These are phyloP conservation scores for Alaudala cheleensis DNA, from an alignment of 2,113 vertebrate genomes.

Conservation along the genomic window DNA sequence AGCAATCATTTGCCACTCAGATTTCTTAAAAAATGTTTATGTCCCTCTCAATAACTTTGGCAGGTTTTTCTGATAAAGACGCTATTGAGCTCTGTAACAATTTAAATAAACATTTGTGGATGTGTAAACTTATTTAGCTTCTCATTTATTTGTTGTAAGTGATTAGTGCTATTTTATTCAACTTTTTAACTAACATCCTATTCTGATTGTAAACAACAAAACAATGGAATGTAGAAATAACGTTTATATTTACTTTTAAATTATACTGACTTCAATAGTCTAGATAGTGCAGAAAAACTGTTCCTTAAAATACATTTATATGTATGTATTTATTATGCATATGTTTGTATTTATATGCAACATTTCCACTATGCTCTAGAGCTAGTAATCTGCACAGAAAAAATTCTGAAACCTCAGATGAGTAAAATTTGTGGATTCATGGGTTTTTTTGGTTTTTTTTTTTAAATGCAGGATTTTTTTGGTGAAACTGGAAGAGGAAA, in stretches of 20 bases:
- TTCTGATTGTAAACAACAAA: not conserved
- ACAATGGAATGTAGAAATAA: not conserved
- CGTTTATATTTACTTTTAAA: not conserved
- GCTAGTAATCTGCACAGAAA: not conserved
- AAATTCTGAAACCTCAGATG: not conserved
- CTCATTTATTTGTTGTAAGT: not conserved
- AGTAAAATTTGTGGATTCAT: not conserved
- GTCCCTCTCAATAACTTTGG: not conserved
- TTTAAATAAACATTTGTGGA: not conserved
- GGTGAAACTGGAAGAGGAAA: not conserved
- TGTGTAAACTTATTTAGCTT: not conserved
- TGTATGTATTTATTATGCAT: no score
- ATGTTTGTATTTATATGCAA: no score
- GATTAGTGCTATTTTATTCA: not conserved
- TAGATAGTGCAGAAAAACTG: not conserved
- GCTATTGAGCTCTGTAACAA: not conserved
- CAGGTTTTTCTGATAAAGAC: not conserved
- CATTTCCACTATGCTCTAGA: not conserved
- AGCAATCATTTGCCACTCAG: not conserved
- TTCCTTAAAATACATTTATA: not conserved
- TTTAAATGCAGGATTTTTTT: not conserved
- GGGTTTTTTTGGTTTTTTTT: not conserved
- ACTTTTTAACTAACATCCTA: not conserved
- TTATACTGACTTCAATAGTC: not conserved
- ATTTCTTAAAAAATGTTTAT: not conserved